These are phyloP conservation scores for Chitala chitala DNA, from an alignment of 2,113 vertebrate genomes.

Conservation along the genomic window DNA sequence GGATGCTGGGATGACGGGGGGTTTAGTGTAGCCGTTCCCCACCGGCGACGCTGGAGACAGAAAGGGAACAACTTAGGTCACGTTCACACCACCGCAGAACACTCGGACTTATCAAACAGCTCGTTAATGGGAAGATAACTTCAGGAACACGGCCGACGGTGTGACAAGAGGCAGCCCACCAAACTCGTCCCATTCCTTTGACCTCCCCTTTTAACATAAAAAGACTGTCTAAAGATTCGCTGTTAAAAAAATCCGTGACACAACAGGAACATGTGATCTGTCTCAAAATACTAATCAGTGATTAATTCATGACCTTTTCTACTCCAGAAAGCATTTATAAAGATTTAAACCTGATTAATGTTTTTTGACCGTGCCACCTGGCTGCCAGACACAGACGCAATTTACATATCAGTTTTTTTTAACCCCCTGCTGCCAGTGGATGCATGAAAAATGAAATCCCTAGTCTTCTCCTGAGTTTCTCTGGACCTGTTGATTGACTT, in stretches of 20 bases:
- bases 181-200: no score
- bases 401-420: background rate
- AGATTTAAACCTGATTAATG: background rate
- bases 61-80: no score
- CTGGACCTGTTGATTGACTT: background rate
- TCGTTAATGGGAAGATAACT: no score
- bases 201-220: no score
- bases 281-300: background rate
- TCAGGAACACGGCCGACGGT: no score
- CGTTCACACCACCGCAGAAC: no score
- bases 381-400: background rate
- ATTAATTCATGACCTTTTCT: background rate
- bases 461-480: background rate
- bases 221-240: no score
- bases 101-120: no score
- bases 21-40: constrained; percentile 91
- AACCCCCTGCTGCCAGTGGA: background rate
- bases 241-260: background rate
- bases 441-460: background rate
- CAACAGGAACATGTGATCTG: no score
- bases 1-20: constrained; percentile 75
- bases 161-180: no score
- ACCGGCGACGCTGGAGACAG: constrained; percentile 85
- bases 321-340: background rate
- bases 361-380: no score